These are phyloP conservation scores for Engraulis encrasicolus DNA, from an alignment of 2,113 vertebrate species.

Conservation along the genomic window DNA sequence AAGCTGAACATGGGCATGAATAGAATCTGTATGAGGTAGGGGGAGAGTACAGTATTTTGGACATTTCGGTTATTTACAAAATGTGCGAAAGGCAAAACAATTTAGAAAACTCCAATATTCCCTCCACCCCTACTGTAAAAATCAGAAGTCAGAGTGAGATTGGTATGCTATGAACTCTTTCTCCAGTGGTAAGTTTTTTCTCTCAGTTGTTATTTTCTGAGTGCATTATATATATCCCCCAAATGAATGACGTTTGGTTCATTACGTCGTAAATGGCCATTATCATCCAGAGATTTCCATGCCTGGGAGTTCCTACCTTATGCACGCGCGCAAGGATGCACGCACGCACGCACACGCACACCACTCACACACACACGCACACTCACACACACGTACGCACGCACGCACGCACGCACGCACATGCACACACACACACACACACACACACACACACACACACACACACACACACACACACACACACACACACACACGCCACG, in stretches of 20 bases:
- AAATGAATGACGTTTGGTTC: not conserved
- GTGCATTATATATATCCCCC: not conserved
- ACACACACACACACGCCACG: too few species aligned
- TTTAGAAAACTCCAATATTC: not conserved
- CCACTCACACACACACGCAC: too few species aligned
- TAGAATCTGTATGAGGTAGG: too few species aligned
- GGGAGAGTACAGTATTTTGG: not conserved
- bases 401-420: too few species aligned
- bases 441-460: too few species aligned
- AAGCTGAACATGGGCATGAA: too few species aligned
- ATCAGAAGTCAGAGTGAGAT: not conserved
- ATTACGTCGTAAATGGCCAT: not conserved
- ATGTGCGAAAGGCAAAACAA: not conserved
- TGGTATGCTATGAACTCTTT: not conserved
- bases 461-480: too few species aligned
- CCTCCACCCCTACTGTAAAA: not conserved
- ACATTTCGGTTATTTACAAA: not conserved
- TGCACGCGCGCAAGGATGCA: conserved; percentile 34
- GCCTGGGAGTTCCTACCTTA: not conserved
- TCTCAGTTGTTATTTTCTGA: not conserved
- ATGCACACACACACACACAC: too few species aligned
- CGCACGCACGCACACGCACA: too few species aligned
- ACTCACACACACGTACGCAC: too few species aligned
- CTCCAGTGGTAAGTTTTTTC: not conserved
- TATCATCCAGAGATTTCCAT: not conserved